Evolutionary conservation across 2,797 vertebrate species (phyloP), one percentile per base, ranked within the genome.

Genomic region (Tapirus indicus): DNA sequence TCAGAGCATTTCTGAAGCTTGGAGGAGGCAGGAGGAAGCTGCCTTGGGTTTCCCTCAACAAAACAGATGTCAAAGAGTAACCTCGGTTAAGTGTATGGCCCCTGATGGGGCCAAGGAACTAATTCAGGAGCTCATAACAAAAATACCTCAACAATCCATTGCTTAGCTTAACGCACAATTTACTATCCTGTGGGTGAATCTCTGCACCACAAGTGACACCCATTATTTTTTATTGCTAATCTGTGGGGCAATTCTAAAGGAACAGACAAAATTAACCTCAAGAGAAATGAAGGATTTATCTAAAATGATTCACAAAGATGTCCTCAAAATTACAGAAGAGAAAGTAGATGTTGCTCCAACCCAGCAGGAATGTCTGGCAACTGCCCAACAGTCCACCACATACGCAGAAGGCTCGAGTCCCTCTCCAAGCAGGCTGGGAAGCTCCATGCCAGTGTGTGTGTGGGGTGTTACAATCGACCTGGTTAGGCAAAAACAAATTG

Each of bases 241-340:
- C 64, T 91, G 21, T 71, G 64, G 44, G 71, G 35, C 78, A 95
- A 80, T 62, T 91, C 66, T 91, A 88, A 93, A 97, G 47, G 27
- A 88, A 92, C 64, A 83, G 87, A 92, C 16, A 84, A 97, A 96
- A 88, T 86, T 93, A 79, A 72, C 54, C 66, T 87, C 82, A 94
- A 88, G 72, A 95, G 85, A 93, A 97, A 95, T 18, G 66, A 94
- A 92, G 56, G 38, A 91, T 49, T 95, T 69, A 77, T 88, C 77
- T 79, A 84, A 94, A 85, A 79, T 97, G 29, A 79, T 80, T 91
- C 93, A 91, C 38, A 90, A 85, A 89, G 25, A 78, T 78, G 27
- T 92, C 72, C 77, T 97, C 92, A 92, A 92, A 94, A 92, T 88
- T 64, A 87, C 2, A 77, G 60, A 79, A 95, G 13, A n/a, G n/a